phyloP scores from a whole-genome alignment of 2,113 vertebrate genomes.

The Pungitius pungitius region DNA sequence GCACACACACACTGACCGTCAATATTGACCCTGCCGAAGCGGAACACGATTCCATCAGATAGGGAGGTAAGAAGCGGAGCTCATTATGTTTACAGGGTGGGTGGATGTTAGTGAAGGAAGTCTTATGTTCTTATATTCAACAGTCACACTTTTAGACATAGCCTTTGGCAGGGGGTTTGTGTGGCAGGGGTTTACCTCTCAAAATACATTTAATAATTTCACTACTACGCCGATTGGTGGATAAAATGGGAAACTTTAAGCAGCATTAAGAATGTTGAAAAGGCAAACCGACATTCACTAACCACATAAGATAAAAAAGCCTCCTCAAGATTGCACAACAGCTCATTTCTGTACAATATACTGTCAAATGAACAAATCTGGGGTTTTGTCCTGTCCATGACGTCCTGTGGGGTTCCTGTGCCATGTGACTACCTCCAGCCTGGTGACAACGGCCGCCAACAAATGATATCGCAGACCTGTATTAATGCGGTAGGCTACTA shows the following conservation, averaged over 20 bases:
- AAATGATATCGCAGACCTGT: too few relatives aligned
- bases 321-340: not conserved
- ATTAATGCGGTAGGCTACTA: too few relatives aligned
- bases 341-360: too few relatives aligned
- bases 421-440: not conserved
- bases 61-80: slow-evolving; percentile 11
- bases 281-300: too few relatives aligned
- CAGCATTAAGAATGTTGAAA: not conserved
- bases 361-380: too few relatives aligned
- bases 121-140: not conserved
- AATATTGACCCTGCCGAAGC: slow-evolving; percentile 39
- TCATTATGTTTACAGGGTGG: not conserved
- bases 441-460: too few relatives aligned
- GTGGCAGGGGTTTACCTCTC: not conserved
- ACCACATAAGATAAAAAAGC: too few relatives aligned
- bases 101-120: not conserved
- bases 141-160: not conserved
- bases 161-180: not conserved
- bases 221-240: not conserved
- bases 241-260: not conserved
- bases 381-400: not conserved
- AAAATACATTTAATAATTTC: not conserved
- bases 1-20: slow-evolving; percentile 25
- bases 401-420: not conserved
- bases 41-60: slow-evolving; percentile 19